These are phyloP conservation scores for Steinernema khuongi DNA, from an alignment of 1,140 invertebrate species.

Conservation along the genomic window DNA sequence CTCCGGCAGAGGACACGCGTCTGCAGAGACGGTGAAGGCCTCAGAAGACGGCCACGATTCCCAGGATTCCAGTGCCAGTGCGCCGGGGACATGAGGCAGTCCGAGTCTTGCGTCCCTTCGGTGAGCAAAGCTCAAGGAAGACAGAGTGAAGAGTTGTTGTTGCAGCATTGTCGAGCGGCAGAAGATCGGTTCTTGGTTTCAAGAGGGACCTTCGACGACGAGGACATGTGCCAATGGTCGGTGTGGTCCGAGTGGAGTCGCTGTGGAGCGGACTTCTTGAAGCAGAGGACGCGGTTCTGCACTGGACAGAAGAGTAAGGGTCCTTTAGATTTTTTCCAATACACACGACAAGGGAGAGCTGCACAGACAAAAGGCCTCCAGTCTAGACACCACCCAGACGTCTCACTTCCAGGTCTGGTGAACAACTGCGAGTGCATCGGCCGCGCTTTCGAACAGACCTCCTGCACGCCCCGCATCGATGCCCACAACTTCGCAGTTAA, in stretches of 20 bases:
- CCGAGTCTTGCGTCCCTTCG: not conserved
- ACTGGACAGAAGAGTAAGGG: conserved; percentile 25
- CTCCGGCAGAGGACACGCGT: not conserved
- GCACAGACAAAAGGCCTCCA: not conserved
- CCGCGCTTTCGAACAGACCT: conserved; percentile 20
- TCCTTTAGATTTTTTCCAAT: not conserved
- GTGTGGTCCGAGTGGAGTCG: conserved; percentile 32
- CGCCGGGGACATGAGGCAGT: not conserved
- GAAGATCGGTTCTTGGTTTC: not conserved
- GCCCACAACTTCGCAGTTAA: not conserved
- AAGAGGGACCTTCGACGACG: not conserved
- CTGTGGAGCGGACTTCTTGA: conserved; percentile 19
- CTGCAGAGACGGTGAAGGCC: not conserved
- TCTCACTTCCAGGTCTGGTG: conserved; percentile 22
- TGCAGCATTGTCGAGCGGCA: not conserved
- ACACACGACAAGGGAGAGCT: not conserved
- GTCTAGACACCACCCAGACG: too few species aligned
- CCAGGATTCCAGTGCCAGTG: not conserved
- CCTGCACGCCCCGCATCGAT: conserved; percentile 14
- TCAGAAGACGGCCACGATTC: not conserved
- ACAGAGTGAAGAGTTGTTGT: not conserved
- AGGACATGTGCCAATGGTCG: conserved; percentile 31
- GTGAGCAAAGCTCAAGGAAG: not conserved
- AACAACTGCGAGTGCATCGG: conserved; percentile 35
- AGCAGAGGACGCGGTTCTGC: conserved; percentile 30